Evolutionary conservation across 2,888 invertebrate genomes (phyloP).

Genomic region (Apodemia duryi): DNA sequence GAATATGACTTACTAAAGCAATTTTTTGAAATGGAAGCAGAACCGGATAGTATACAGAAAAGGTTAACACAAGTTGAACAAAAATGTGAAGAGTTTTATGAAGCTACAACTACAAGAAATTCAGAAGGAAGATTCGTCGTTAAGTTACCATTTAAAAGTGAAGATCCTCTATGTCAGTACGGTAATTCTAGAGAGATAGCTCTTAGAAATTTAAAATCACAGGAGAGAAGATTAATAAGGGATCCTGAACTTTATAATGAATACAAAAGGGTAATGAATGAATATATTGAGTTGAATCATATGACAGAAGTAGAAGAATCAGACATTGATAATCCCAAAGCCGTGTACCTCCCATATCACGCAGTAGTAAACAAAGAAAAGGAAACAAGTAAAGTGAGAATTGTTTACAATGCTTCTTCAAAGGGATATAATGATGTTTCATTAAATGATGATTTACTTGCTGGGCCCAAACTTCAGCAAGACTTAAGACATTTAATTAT

Average conservation of each 20-base stretch:
- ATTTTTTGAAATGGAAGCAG: conserved; percentile 28
- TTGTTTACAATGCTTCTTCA: conserved; percentile 7
- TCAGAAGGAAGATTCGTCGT: conserved; percentile 22
- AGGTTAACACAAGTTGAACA: conserved; percentile 18
- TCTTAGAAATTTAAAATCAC: conserved; percentile 22
- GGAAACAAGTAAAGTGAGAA: not conserved
- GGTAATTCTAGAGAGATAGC: conserved; percentile 28
- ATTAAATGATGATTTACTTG: conserved; percentile 7
- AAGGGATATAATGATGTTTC: not conserved
- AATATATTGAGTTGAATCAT: conserved; percentile 25
- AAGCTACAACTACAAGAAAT: conserved; percentile 29
- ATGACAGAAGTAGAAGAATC: conserved; percentile 22
- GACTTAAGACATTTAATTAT: conserved; percentile 3
- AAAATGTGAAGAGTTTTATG: conserved; percentile 24
- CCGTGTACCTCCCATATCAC: not conserved
- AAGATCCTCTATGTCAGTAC: conserved; percentile 23
- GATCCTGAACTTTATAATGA: conserved; percentile 23
- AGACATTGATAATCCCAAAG: conserved; percentile 13
- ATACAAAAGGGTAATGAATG: conserved; percentile 27
- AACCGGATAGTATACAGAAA: conserved; percentile 21
- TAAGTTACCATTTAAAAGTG: conserved; percentile 16
- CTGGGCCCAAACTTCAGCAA: conserved; percentile 2
- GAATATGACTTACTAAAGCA: conserved; percentile 29
- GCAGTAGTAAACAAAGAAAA: not conserved
- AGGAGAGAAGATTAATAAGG: conserved; percentile 26